Percentiles rank a stretch among this genome's conserved stretches.
Conservation (phyloP, 2,113 vertebrate species). For the Phrynosoma platyrhinos region DNA sequence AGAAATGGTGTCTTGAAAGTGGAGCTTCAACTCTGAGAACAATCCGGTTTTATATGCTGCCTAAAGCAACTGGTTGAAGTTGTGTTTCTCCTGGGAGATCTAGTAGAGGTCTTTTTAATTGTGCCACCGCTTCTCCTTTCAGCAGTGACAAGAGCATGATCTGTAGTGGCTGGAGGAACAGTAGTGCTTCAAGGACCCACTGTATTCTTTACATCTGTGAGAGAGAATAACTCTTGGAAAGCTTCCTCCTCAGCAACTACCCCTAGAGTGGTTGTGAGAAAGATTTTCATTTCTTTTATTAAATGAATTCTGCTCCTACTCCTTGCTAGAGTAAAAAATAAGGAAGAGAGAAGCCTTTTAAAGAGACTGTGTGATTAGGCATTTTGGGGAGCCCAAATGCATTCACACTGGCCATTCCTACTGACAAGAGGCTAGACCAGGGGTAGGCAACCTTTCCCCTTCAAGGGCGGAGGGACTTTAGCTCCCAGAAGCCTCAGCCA, state of each 20-base stretch:
- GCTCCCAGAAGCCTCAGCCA: too few species aligned
- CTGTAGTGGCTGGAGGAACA: neutral
- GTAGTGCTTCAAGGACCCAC: neutral
- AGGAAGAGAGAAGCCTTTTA: too few species aligned
- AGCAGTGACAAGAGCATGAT: neutral
- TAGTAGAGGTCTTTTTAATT: neutral
- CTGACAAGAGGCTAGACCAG: neutral
- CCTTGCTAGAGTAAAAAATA: neutral
- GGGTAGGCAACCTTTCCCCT: too few species aligned
- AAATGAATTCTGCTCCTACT: neutral
- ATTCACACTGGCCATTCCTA: neutral
- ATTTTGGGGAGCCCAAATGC: too few species aligned
- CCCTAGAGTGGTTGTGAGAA: neutral
- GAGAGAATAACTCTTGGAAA: neutral
- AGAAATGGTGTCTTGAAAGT: neutral
- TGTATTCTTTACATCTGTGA: neutral
- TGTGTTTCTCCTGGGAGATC: neutral
- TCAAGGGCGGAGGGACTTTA: too few species aligned
- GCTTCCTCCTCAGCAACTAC: neutral
- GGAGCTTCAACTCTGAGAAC: neutral
- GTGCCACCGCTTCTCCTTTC: neutral
- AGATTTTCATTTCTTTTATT: neutral
- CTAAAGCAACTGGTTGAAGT: neutral
- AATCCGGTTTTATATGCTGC: neutral
- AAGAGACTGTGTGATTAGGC: neutral